phyloP scores from a whole-genome alignment of 2,797 vertebrate genomes.

The Neosalanx taihuensis region DNA sequence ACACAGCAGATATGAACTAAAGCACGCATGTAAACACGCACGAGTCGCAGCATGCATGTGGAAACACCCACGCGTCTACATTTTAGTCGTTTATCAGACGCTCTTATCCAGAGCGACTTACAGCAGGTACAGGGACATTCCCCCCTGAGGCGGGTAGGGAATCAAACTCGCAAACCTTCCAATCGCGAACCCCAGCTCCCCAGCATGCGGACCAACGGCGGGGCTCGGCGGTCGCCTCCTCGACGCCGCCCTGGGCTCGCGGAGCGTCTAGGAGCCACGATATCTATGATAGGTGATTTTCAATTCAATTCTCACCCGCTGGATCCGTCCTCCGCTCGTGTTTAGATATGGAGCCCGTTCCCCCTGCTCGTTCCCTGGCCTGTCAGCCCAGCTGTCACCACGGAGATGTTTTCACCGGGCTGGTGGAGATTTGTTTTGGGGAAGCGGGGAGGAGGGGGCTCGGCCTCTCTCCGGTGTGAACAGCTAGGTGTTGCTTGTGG shows the following conservation, averaged over 20 bases:
- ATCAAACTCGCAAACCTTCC: no score
- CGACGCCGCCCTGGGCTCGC: conserved; percentile 70
- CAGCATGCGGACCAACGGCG: conserved; percentile 32
- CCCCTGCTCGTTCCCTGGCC: conserved; percentile 59
- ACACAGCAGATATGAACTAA: no score
- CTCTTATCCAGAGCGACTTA: no score
- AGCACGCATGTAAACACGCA: no score
- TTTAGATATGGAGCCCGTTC: conserved; percentile 70
- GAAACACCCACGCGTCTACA: background rate
- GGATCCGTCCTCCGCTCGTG: conserved; percentile 83
- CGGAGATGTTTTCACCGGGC: background rate
- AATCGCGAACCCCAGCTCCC: no score
- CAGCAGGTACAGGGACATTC: no score
- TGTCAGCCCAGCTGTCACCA: conserved; percentile 57
- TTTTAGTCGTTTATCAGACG: no score
- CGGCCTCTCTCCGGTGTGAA: background rate
- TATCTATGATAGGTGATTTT: conserved; percentile 97
- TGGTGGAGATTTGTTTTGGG: conserved; percentile 8
- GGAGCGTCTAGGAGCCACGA: conserved; percentile 84
- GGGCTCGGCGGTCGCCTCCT: conserved; percentile 44
- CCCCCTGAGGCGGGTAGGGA: no score
- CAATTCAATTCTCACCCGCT: conserved; percentile 98
- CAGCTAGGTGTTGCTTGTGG: conserved; percentile 5
- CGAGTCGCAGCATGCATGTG: no score
- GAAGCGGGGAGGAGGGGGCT: background rate